phyloP scores from a whole-genome alignment of 2,888 invertebrate species.

The Heliconius erato region DNA sequence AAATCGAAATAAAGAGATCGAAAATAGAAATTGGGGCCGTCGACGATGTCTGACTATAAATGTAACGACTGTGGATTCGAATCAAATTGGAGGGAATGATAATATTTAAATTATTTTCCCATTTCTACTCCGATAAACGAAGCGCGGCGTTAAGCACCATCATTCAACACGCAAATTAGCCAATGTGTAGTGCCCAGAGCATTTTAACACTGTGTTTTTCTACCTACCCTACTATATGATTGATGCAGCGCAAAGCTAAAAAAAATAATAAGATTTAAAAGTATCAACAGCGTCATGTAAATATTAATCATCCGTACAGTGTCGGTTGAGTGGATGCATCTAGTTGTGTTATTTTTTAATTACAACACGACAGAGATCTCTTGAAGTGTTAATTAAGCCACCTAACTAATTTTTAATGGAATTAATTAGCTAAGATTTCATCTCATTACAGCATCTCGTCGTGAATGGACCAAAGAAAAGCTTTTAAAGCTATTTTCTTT shows the following conservation, averaged over 20 bases:
- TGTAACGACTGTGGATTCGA: no score
- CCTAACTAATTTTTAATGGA: not conserved
- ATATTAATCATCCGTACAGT: constrained; percentile 60
- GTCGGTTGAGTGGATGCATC: constrained; percentile 52
- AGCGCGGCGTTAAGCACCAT: no score
- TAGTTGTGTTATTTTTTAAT: constrained; percentile 67
- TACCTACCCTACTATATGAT: no score
- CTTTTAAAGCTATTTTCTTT: not conserved
- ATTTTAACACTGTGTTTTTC: no score
- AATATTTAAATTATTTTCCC: no score
- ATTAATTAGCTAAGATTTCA: constrained; percentile 21
- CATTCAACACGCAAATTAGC: no score
- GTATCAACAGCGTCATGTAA: constrained; percentile 57
- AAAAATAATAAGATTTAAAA: constrained; percentile 5
- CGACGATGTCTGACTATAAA: no score
- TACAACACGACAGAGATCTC: constrained; percentile 46
- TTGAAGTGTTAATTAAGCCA: constrained; percentile 21
- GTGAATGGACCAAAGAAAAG: not conserved
- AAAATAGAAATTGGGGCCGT: no score
- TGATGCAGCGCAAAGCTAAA: not conserved
- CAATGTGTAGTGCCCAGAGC: no score
- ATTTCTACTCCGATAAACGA: no score
- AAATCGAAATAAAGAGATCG: no score
- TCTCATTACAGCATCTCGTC: not conserved
- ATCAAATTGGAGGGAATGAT: no score